Evolutionary conservation across 2,888 invertebrate species (phyloP), one percentile per base, ranked within the genome.

Genomic region (Apamea epomidion): DNA sequence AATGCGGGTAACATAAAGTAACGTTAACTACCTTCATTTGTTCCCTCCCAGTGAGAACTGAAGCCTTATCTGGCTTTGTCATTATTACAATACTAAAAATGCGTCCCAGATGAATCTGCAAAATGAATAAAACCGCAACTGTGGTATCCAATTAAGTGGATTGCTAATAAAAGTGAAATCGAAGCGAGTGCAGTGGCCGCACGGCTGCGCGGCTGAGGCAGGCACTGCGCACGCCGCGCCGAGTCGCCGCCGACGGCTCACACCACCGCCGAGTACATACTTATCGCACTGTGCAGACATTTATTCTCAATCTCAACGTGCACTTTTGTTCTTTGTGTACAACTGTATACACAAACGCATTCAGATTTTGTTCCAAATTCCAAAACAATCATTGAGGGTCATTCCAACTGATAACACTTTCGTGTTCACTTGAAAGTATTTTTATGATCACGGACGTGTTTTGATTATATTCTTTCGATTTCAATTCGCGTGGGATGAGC

Each of bases 141-240:
- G 95, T 94, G 95, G 95, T 95, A 96, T 96, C 95, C 96, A 97
- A 97, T 97, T 97, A 97, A 95, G 96, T 96, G 95, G 95, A 96
- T 96, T 96, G 96, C 96, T 97, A 96, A 97, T 96, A 97, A 97
- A 97, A 97, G 97, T 97, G 97, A 97, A 97, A 97, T 97, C 97
- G 96, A 94, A 95, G 95, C 93, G 97, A 93, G 97, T 96, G 96
- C 97, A 96, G 95, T 96, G 97, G 96, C 97, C 97, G 96, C 94
- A 89, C 83, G 82, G 73, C 82, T 82, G 81, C 80, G 80, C 89
- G 89, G 85, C 88, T 79, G 85, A 80, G 82, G 85, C 86, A 84
- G 78, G 89, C 86, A 70, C 80, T 77, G 88, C 82, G 83, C 86
- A 82, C 84, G 82, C 54, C 37, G 37, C 71, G 71, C 54, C 32